These are phyloP conservation scores for Tapirus indicus DNA, from an alignment of 2,797 vertebrate species.

Conservation along the genomic window DNA sequence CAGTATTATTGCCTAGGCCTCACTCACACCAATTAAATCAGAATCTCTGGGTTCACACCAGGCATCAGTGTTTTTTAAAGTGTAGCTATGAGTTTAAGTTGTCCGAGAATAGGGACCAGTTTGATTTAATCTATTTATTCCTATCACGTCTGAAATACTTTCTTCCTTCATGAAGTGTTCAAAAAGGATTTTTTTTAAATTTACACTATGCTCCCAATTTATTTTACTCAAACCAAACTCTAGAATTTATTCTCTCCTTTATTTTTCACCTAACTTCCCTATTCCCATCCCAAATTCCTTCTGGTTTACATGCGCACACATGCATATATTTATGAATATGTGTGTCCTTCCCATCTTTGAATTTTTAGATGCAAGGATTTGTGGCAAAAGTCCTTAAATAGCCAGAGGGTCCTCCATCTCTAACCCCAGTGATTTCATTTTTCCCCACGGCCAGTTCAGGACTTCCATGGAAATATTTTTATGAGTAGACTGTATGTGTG, in stretches of 20 bases:
- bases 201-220: background rate
- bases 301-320: background rate
- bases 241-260: background rate
- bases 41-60: background rate
- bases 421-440: background rate
- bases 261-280: background rate
- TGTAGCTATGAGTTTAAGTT: background rate
- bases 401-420: background rate
- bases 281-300: background rate
- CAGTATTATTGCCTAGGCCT: background rate
- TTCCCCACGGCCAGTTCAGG: accelerated
- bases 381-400: background rate
- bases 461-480: background rate
- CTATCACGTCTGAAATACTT: background rate
- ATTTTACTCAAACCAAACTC: background rate
- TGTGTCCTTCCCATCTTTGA: background rate
- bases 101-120: background rate
- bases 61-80: background rate
- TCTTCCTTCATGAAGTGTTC: background rate
- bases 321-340: background rate
- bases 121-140: background rate
- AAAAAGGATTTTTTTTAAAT: background rate
- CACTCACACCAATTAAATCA: background rate
- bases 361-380: constrained; percentile 8
- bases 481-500: background rate